A percentile compares a stretch with the other conserved stretches of the same genome.
phyloP scores from a whole-genome alignment of 2,113 vertebrate species.

The Anser brachyrhynchus region DNA sequence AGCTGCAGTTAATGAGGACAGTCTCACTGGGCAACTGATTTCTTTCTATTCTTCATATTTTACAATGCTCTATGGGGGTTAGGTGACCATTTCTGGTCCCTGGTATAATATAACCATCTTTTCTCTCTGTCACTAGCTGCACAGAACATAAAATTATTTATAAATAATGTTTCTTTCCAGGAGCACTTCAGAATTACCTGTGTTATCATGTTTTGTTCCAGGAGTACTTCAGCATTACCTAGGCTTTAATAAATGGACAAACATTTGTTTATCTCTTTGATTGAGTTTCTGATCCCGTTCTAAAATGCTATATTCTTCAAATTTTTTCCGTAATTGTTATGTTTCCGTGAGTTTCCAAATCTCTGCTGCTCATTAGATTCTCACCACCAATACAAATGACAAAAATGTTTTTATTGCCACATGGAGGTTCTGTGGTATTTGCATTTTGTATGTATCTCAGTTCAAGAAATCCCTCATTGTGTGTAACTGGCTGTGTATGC shows the following conservation, averaged over 20 bases:
- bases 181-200: not conserved
- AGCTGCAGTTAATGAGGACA: not conserved
- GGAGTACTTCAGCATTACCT: not conserved
- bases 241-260: not conserved
- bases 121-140: not conserved
- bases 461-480: not conserved
- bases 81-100: not conserved
- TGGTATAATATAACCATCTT: not conserved
- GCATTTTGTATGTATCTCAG: not conserved
- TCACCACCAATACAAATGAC: not conserved
- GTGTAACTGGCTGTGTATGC: too few relatives aligned
- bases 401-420: not conserved
- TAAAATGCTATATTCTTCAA: not conserved
- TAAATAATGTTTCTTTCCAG: not conserved
- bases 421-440: not conserved
- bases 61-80: not conserved
- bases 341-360: not conserved
- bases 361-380: not conserved
- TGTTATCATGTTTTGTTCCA: not conserved
- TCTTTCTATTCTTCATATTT: not conserved
- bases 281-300: not conserved
- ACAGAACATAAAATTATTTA: not conserved
- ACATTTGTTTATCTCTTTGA: not conserved
- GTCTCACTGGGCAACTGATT: not conserved
- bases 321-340: not conserved